These are phyloP conservation scores for Leiothrix lutea DNA, from an alignment of 2,113 vertebrate species.

Conservation along the genomic window DNA sequence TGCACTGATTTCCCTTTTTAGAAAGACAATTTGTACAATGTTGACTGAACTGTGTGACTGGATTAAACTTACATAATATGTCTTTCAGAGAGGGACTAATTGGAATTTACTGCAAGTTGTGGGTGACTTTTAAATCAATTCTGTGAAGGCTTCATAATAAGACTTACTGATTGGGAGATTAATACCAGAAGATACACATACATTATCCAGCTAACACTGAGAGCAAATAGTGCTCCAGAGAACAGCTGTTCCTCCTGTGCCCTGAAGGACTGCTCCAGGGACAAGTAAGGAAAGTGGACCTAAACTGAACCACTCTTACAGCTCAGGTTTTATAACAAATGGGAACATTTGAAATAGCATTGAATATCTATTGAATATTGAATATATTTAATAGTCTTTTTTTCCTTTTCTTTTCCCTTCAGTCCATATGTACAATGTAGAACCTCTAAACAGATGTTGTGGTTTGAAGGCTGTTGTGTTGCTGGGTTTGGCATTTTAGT, in stretches of 20 bases:
- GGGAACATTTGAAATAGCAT: not conserved
- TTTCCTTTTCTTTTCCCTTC: not conserved
- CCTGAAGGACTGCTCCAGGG: not conserved
- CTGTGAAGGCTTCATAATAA: slow-evolving; percentile 18
- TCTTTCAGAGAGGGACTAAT: slow-evolving; percentile 28
- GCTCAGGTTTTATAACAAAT: not conserved
- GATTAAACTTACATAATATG: slow-evolving; percentile 6
- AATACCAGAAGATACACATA: not conserved
- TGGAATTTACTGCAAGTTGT: not conserved
- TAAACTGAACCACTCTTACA: not conserved
- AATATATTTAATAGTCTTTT: not conserved
- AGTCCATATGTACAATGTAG: not conserved
- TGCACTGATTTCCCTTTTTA: not conserved
- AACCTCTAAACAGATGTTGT: not conserved
- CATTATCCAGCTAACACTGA: not conserved
- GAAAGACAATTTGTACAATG: not conserved
- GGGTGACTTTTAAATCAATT: slow-evolving; percentile 27
- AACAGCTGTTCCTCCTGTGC: not conserved
- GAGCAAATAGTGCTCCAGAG: not conserved
- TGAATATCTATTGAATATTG: not conserved
- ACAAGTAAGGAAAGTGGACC: not conserved
- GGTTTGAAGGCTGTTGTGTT: not conserved
- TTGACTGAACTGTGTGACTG: slow-evolving; percentile 7
- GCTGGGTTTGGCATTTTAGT: not conserved
- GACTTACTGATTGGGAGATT: slow-evolving; percentile 39